These are phyloP conservation scores for Drosophila tsacasi DNA, from an alignment of 1,140 invertebrate genomes.

Conservation along the genomic window DNA sequence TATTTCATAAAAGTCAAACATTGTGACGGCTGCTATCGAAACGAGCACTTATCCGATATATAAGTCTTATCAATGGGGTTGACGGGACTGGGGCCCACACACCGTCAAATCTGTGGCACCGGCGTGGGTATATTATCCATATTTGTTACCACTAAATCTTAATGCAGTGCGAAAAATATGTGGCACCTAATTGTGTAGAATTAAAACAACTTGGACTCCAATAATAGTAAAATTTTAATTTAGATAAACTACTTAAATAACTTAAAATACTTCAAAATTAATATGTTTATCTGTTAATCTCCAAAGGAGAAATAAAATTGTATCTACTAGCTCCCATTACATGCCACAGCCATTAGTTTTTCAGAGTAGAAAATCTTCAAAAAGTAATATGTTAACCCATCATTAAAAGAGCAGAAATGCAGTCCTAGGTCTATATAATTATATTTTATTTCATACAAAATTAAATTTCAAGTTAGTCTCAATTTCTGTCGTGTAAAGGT, in stretches of 20 bases:
- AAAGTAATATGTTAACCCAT: neutral
- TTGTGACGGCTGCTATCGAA: constrained; percentile 56
- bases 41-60: constrained; percentile 69
- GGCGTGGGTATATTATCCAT: constrained; percentile 26
- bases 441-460: neutral
- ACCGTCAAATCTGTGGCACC: constrained; percentile 38
- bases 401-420: too few relatives aligned
- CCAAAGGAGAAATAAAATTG: too few relatives aligned
- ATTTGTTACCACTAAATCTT: constrained; percentile 5
- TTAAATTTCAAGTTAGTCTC: neutral
- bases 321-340: too few relatives aligned
- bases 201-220: neutral
- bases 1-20: constrained; percentile 72
- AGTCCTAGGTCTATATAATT: neutral
- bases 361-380: neutral
- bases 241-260: too few relatives aligned
- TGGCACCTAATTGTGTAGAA: too few relatives aligned
- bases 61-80: constrained; percentile 66
- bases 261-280: too few relatives aligned
- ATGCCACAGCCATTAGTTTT: too few relatives aligned
- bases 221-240: neutral
- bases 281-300: too few relatives aligned
- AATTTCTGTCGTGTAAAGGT: neutral
- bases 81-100: constrained; percentile 29
- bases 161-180: constrained; percentile 2